Evolutionary conservation across 2,888 invertebrate genomes (phyloP), one percentile per base, ranked within the genome.

Genomic region (Osmoderma eremita): DNA sequence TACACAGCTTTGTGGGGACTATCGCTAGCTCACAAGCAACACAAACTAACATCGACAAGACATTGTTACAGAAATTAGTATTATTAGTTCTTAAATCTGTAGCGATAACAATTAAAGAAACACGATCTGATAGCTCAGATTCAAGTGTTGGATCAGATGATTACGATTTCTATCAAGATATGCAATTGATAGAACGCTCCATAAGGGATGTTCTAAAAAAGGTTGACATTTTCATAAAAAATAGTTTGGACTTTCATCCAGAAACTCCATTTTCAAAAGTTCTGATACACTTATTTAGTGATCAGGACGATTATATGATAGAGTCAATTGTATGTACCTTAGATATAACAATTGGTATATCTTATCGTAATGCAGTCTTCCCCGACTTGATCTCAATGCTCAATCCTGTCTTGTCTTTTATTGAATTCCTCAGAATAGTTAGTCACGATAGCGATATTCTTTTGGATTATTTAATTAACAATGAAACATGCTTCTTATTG

Each of bases 271-370:
- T 95, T 73, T 93, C 94, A 0, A 94, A 94, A 82, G 92, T 95
- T 86, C 86, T 95, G 58, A 92, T 95, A 67, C 92, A 93, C 80
- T 83, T 95, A 66, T 95, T 95, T 77, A 91, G 92, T 75, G 94
- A 95, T 81, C 95, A 95, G 80, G 95, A 95, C 78, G 95, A 95
- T 81, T 93, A 93, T 76, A 83, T 95, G 74, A 92, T 95, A 67
- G 95, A 95, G 84, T 91, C 94, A 2, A 94, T 95, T 94, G 92
- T 95, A 5, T 95, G 95, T 80, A 93, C 93, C 39, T 82, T 95
- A 54, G 95, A 95, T 80, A 94, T 95, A 50, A 93, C 92, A 0
- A 90, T 92, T 20, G 94, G 94, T 42, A 90, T 95, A 65, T 92
- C 92, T 22, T 92, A 92, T 78, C 87, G 93, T 58, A 92, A 92